Percentiles rank a stretch among this genome's conserved stretches.
Evolutionary conservation across 1,140 invertebrate species (phyloP).

Genomic region (Cryptotermes secundus): DNA sequence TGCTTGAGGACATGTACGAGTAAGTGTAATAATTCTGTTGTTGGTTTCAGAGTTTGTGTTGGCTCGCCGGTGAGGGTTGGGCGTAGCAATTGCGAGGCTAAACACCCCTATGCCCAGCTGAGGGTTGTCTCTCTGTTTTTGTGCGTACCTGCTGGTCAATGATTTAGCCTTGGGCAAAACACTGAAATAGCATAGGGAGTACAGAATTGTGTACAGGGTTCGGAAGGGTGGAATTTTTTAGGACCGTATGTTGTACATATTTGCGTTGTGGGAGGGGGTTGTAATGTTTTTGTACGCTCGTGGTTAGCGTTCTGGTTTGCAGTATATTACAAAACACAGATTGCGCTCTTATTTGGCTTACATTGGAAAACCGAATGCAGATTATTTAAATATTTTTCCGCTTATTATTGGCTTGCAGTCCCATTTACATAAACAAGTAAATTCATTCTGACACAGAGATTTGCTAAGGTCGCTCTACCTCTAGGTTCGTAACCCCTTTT

Average conservation of each 20-base stretch:
- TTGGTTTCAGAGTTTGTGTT: neutral
- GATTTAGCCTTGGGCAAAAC: conserved; percentile 8
- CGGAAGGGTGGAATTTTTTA: neutral
- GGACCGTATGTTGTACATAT: neutral
- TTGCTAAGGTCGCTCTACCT: too few relatives aligned
- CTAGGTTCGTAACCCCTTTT: too few relatives aligned
- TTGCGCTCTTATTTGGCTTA: neutral
- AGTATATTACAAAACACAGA: neutral
- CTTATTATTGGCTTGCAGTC: too few relatives aligned
- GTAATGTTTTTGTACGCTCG: neutral
- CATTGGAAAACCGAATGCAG: neutral
- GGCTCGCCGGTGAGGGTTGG: neutral
- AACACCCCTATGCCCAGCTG: neutral
- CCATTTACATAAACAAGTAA: too few relatives aligned
- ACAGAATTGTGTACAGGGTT: neutral
- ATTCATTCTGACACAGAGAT: too few relatives aligned
- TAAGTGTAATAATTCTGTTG: conserved; percentile 12
- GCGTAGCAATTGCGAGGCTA: neutral
- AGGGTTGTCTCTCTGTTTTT: neutral
- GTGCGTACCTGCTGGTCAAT: conserved; percentile 1
- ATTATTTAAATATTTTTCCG: neutral
- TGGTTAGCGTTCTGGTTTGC: neutral
- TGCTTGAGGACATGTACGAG: neutral
- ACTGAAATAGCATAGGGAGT: neutral
- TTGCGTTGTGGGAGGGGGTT: neutral